Conservation (phyloP, 2,797 vertebrate genomes). For the Euphonia xanthogaster region DNA sequence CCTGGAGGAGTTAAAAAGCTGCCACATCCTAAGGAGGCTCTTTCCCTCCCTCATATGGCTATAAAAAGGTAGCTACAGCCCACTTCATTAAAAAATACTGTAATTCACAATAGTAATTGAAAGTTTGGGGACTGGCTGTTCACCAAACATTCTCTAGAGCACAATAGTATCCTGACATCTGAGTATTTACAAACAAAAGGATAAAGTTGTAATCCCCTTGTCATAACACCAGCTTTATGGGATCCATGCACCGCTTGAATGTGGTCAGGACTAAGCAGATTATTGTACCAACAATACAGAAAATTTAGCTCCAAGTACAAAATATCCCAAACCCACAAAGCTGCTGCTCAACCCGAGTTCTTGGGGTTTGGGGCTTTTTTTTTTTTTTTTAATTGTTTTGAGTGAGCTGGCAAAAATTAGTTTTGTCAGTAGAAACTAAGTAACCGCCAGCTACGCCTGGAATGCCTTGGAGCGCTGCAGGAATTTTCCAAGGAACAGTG, state of each 20-base stretch:
- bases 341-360: neutral
- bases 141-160: neutral
- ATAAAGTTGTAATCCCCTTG: constrained; percentile 26
- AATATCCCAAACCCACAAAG: neutral
- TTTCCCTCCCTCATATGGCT: neutral
- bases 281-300: neutral
- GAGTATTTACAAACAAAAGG: constrained; percentile 49
- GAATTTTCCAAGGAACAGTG: constrained; percentile 59
- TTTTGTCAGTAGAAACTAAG: constrained; percentile 43
- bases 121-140: neutral
- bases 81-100: neutral
- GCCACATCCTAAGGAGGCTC: neutral
- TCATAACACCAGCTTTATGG: neutral
- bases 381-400: neutral
- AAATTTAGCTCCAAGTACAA: neutral
- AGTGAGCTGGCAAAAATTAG: constrained; percentile 19
- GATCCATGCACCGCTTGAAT: neutral
- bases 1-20: neutral
- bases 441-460: constrained; percentile 10
- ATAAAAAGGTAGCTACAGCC: neutral
- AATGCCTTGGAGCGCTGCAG: constrained; percentile 30
- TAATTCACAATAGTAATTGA: neutral
- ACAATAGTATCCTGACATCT: neutral
- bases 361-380: neutral
- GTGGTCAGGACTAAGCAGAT: constrained; percentile 7